These are phyloP conservation scores for Masticophis lateralis DNA, from an alignment of 2,797 vertebrate genomes.

Conservation along the genomic window DNA sequence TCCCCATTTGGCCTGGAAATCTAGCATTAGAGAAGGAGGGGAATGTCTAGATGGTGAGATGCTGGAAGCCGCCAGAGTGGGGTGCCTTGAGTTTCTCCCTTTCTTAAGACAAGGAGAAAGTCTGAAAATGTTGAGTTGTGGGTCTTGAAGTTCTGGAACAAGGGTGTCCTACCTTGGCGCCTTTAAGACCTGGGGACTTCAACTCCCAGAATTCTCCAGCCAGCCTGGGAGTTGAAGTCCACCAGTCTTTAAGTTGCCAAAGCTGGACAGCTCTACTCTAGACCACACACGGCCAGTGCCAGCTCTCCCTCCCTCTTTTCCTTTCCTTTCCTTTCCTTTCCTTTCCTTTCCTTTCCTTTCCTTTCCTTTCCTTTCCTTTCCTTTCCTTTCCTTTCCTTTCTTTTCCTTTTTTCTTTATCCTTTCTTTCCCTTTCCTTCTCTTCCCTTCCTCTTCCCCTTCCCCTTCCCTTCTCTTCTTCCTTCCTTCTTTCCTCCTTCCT, in stretches of 20 bases:
- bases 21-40: constrained; percentile 35
- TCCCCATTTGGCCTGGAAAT: constrained; percentile 69
- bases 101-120: neutral
- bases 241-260: no score
- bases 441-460: no score
- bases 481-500: no score
- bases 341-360: accelerated
- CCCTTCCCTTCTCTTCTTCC: no score
- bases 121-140: no score
- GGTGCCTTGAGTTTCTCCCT: neutral
- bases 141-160: neutral
- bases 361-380: accelerated
- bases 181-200: no score
- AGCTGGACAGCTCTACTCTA: no score
- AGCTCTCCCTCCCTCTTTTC: neutral
- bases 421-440: no score
- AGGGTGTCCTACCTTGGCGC: no score
- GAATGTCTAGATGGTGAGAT: constrained; percentile 43
- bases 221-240: no score
- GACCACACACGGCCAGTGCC: neutral
- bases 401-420: accelerated
- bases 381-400: accelerated
- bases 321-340: no score
- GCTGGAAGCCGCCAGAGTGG: constrained; percentile 34
- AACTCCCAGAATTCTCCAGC: no score